Percentiles rank a stretch among this genome's conserved stretches.
Conservation (phyloP, 1,140 invertebrate genomes). For the Brachionus koreanus region DNA sequence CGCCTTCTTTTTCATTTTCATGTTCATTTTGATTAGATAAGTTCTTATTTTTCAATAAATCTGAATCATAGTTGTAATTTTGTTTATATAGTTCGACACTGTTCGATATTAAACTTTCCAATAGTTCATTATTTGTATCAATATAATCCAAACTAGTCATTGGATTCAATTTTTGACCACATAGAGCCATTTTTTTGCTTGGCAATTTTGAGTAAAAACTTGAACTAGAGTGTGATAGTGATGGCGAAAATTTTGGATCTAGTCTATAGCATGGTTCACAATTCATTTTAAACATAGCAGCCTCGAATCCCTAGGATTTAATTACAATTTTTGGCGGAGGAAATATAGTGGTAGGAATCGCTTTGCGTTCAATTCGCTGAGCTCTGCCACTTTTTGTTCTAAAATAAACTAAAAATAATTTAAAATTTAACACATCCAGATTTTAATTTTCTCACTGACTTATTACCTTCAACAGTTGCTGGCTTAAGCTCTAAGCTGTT, state of each 20-base stretch:
- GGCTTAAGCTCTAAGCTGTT: slow-evolving; percentile 39
- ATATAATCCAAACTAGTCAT: neutral
- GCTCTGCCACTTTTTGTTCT: slow-evolving; percentile 23
- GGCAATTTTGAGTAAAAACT: neutral
- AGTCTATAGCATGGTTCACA: slow-evolving; percentile 28
- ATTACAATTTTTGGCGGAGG: slow-evolving; percentile 39
- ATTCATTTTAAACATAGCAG: slow-evolving; percentile 36
- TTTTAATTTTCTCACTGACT: neutral
- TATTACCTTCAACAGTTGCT: slow-evolving; percentile 39
- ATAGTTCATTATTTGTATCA: neutral
- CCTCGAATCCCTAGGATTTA: slow-evolving; percentile 42
- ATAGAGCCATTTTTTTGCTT: neutral
- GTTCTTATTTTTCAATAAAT: neutral
- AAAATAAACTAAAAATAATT: slow-evolving; percentile 27
- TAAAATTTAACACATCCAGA: neutral
- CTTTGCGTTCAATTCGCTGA: slow-evolving; percentile 7
- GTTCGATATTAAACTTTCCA: neutral
- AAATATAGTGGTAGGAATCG: slow-evolving; percentile 33
- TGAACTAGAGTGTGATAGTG: neutral
- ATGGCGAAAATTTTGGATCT: slow-evolving; percentile 6
- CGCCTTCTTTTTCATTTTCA: neutral
- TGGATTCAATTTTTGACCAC: slow-evolving; percentile 7
- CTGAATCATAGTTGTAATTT: slow-evolving; percentile 17
- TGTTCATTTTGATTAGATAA: neutral
- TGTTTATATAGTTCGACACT: neutral